Base-by-base conservation (phyloP, 1,140 invertebrate species). In the Plectus sambesii region DNA sequence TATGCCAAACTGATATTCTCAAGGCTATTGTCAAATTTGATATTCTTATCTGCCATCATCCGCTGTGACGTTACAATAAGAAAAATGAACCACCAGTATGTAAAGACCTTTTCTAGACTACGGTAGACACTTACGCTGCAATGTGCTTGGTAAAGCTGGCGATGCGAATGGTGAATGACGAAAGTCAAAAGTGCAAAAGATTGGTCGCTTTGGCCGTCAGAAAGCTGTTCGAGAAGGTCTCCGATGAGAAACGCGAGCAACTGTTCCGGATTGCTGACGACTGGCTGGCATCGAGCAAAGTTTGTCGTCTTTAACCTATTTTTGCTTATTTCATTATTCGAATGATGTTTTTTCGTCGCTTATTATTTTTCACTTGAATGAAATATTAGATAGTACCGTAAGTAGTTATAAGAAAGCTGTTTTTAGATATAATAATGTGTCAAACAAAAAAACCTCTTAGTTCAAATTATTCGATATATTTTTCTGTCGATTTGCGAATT, bases 91-190 rank as follows among this genome's bases (percentile, higher is more conserved):
- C n/a, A n/a, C n/a, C n/a, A n/a, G n/a, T n/a, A n/a, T n/a, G n/a
- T n/a, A n/a, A n/a, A n/a, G n/a, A n/a, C n/a, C n/a, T n/a, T 69
- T 74, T 65, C 4, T 61, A 83, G 80, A 70, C 74, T 36, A 67
- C 80, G 20, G 63, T 87, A 0, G 69, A 70, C 2, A 72, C 77
- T 40, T 74, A 82, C 47, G 74, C 78, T 6, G 77, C 78, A 3
- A 73, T 82, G 2, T 75, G 88, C 37, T 82, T 87, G 58, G 60
- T 87, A 0, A 78, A 81, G 0, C 67, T 89, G 22, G 78, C 83
- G 15, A 76, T 79, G 0, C 57, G 66, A 27, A 52, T 75, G 30
- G 57, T 69, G 5, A 74, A 74, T 58, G 74, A 75, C 49, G 67
- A 72, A 19, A 69, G 69, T 3, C 17, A 49, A 3, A 68, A 70